A percentile compares a stretch with the other conserved stretches of the same genome.
These are phyloP conservation scores for Hyposoter dolosus DNA, from an alignment of 2,888 invertebrate genomes.

Conservation along the genomic window DNA sequence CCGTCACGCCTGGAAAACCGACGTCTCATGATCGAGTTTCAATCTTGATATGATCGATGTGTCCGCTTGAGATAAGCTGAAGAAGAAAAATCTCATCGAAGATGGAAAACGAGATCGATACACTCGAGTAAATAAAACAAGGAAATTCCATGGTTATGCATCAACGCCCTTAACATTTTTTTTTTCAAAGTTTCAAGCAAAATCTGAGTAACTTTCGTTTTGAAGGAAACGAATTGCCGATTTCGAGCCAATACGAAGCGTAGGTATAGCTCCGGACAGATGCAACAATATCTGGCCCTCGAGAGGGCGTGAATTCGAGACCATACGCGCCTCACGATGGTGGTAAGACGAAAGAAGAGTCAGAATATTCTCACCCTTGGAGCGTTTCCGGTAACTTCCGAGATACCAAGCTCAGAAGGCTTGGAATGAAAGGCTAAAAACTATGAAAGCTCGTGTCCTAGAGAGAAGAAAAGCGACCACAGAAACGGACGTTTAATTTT, in stretches of 20 bases:
- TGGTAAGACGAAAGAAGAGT: background rate
- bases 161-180: background rate
- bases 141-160: background rate
- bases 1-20: slow-evolving; percentile 35
- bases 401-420: background rate
- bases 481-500: slow-evolving; percentile 61
- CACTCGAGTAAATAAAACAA: background rate
- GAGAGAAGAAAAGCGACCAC: slow-evolving; percentile 17
- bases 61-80: background rate
- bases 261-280: background rate
- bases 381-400: slow-evolving; percentile 10
- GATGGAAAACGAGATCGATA: background rate
- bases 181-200: background rate
- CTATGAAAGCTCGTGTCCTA: slow-evolving; percentile 32
- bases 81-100: slow-evolving; percentile 1
- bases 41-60: slow-evolving; percentile 61
- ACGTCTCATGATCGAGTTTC: slow-evolving; percentile 71
- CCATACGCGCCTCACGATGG: background rate
- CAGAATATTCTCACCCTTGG: background rate
- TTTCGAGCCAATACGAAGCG: background rate
- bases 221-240: background rate
- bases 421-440: background rate
- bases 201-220: background rate
- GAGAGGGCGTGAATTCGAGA: background rate
- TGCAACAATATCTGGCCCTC: slow-evolving; percentile 9